These are phyloP conservation scores for Lagenorhynchus albirostris DNA, from an alignment of 2,113 vertebrate genomes.

Conservation along the genomic window DNA sequence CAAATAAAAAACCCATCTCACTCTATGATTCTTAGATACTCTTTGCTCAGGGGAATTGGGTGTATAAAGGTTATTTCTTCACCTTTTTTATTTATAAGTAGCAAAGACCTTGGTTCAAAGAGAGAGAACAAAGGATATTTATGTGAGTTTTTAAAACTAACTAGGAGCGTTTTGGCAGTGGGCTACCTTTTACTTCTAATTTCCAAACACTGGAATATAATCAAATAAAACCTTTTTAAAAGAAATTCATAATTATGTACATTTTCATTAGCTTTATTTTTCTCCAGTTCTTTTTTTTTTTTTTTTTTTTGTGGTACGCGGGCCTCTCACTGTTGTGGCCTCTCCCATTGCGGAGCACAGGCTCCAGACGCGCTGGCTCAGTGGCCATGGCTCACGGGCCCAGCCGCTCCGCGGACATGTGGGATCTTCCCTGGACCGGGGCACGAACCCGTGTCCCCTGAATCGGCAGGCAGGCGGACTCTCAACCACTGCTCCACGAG, in stretches of 20 bases:
- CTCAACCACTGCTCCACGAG: no score
- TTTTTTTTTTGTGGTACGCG: no score
- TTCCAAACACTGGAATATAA: neutral
- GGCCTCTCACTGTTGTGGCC: no score
- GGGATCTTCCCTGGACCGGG: no score
- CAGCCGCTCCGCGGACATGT: no score
- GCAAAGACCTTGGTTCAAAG: neutral
- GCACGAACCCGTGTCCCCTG: no score
- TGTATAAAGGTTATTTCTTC: slow-evolving; percentile 20
- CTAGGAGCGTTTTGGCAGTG: neutral
- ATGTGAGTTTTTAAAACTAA: neutral
- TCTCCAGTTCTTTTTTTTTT: neutral
- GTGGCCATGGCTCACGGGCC: no score
- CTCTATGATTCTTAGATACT: neutral
- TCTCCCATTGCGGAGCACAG: no score
- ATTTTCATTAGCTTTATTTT: slow-evolving; percentile 19
- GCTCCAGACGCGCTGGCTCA: no score
- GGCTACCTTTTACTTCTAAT: neutral
- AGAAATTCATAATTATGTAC: neutral
- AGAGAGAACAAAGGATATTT: neutral
- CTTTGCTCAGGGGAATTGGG: slow-evolving; percentile 44
- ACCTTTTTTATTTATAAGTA: slow-evolving; percentile 33
- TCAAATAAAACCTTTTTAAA: neutral
- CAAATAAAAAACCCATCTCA: slow-evolving; percentile 40
- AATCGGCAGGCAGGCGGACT: no score